Conservation (phyloP, 1,140 invertebrate genomes). For the Drosophila fuyamai region DNA sequence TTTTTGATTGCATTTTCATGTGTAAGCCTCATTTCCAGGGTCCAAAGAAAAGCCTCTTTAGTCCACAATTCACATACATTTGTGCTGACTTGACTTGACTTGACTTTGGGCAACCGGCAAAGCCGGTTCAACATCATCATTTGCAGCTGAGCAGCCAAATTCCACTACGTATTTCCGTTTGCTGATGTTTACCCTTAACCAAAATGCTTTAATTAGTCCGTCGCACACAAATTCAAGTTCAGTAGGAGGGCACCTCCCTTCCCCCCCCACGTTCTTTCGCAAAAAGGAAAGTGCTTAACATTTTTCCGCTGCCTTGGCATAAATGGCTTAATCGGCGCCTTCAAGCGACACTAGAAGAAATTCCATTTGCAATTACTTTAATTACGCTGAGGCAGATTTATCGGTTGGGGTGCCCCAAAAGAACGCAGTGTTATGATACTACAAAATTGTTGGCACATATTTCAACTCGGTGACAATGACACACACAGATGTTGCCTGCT, state of each 20-base stretch:
- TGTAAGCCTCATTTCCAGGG: slow-evolving; percentile 32
- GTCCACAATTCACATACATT: slow-evolving; percentile 29
- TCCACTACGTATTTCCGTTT: slow-evolving; percentile 50
- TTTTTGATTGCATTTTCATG: slow-evolving; percentile 43
- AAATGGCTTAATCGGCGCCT: slow-evolving; percentile 76
- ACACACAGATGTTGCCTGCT: slow-evolving; percentile 44
- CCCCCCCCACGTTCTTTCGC: background rate
- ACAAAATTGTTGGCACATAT: slow-evolving; percentile 77
- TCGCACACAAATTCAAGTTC: slow-evolving; percentile 33
- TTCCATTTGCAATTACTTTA: slow-evolving; percentile 78
- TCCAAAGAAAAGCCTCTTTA: slow-evolving; percentile 30
- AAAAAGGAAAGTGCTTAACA: slow-evolving; percentile 54
- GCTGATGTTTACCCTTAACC: slow-evolving; percentile 50
- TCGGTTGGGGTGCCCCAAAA: slow-evolving; percentile 33
- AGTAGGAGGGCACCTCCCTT: background rate
- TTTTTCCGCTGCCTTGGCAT: slow-evolving; percentile 74
- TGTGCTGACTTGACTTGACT: slow-evolving; percentile 17
- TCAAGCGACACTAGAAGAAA: slow-evolving; percentile 44
- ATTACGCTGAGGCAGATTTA: slow-evolving; percentile 64
- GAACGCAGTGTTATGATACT: slow-evolving; percentile 45
- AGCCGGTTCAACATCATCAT: slow-evolving; percentile 36
- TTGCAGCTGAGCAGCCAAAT: slow-evolving; percentile 44
- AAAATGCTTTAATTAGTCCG: slow-evolving; percentile 53
- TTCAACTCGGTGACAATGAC: slow-evolving; percentile 78
- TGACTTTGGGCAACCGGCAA: background rate